phyloP scores from a whole-genome alignment of 2,888 invertebrate species.

The Isotomurus palustris region DNA sequence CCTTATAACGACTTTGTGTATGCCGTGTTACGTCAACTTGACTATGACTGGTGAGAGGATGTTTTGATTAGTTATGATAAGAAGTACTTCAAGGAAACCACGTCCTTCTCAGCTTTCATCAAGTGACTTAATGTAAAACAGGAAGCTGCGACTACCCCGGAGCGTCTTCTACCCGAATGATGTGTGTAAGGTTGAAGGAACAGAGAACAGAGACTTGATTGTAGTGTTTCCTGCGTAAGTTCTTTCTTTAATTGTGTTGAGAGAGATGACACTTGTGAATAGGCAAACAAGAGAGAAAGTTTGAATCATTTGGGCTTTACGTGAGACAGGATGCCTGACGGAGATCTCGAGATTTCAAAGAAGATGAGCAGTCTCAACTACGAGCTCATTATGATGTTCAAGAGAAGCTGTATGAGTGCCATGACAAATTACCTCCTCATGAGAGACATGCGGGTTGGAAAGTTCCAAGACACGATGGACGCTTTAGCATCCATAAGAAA shows the following conservation, averaged over 20 bases:
- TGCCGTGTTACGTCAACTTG: slow-evolving; percentile 36
- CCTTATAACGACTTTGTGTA: slow-evolving; percentile 37
- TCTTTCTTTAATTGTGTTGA: not conserved
- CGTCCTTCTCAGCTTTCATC: not conserved
- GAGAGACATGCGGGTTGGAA: slow-evolving; percentile 38
- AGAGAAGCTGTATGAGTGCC: slow-evolving; percentile 35
- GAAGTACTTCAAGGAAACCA: not conserved
- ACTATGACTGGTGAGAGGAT: slow-evolving; percentile 30
- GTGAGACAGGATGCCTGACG: slow-evolving; percentile 38
- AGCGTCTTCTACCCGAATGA: slow-evolving; percentile 42
- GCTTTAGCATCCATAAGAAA: slow-evolving; percentile 34
- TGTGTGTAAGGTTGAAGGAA: slow-evolving; percentile 30
- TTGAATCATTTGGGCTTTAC: too few species aligned
- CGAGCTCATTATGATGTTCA: slow-evolving; percentile 39
- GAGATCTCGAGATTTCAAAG: slow-evolving; percentile 36
- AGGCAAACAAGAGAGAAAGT: too few species aligned
- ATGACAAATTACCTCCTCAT: slow-evolving; percentile 39
- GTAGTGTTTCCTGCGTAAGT: slow-evolving; percentile 40
- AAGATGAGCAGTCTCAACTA: slow-evolving; percentile 32
- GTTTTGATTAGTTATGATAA: not conserved
- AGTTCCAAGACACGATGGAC: slow-evolving; percentile 30
- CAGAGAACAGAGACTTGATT: slow-evolving; percentile 30
- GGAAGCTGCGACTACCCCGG: slow-evolving; percentile 36
- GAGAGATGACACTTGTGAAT: too few species aligned
- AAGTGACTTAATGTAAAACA: slow-evolving; percentile 6